Conservation (phyloP, 2,797 vertebrate species). For the Botia kubotai region DNA sequence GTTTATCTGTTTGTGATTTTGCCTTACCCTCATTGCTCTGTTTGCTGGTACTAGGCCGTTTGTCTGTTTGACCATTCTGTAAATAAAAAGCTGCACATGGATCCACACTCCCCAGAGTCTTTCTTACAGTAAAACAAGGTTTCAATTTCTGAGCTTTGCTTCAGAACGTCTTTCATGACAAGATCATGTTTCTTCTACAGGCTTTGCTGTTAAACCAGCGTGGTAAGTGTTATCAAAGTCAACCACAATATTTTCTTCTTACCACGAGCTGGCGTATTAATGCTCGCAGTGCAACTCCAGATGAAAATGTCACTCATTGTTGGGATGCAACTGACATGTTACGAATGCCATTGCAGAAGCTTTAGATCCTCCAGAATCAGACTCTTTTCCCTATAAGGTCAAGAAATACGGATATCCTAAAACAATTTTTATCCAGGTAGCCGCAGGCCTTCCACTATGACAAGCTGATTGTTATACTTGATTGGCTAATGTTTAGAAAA, state of each 20-base stretch:
- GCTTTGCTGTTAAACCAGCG: conserved; percentile 2
- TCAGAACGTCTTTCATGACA: conserved; percentile 8
- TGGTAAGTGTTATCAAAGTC: conserved; percentile 29
- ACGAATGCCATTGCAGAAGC: background rate
- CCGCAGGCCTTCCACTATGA: too few relatives aligned
- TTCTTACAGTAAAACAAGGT: background rate
- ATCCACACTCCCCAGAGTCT: too few relatives aligned
- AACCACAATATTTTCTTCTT: background rate
- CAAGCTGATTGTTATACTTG: too few relatives aligned
- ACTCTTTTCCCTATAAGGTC: too few relatives aligned
- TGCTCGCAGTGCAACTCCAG: conserved; percentile 20
- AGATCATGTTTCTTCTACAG: background rate
- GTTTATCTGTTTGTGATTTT: too few relatives aligned
- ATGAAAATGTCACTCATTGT: conserved; percentile 25
- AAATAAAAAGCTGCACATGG: too few relatives aligned
- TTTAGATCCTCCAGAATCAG: background rate
- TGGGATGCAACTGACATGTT: background rate
- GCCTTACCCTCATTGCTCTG: too few relatives aligned
- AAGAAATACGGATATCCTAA: too few relatives aligned
- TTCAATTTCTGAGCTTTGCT: background rate
- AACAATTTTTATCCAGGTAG: too few relatives aligned
- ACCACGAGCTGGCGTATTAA: background rate
- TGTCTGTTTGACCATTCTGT: too few relatives aligned
- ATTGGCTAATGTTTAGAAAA: too few relatives aligned
- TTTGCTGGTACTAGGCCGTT: too few relatives aligned